Evolutionary conservation across 2,888 invertebrate genomes (phyloP).

Genomic region (Linnaemya vulpina): DNA sequence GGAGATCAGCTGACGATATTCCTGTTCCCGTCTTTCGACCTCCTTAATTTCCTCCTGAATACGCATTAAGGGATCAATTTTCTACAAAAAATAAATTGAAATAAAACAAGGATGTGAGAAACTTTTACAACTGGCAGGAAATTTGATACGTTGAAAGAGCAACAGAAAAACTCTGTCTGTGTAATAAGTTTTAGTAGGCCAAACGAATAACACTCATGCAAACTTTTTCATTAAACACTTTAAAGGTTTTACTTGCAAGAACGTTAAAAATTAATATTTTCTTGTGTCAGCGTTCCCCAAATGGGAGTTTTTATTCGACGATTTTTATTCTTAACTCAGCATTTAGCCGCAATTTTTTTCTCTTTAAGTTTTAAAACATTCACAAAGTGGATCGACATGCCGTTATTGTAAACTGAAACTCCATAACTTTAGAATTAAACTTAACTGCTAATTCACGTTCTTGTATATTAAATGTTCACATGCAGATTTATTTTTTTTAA

Average conservation of each 20-base stretch:
- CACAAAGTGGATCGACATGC: too few relatives aligned
- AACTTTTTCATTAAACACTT: constrained; percentile 53
- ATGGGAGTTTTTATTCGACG: neutral
- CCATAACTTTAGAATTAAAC: too few relatives aligned
- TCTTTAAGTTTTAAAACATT: too few relatives aligned
- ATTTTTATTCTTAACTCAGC: too few relatives aligned
- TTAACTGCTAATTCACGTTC: too few relatives aligned
- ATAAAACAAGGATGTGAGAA: constrained; percentile 2
- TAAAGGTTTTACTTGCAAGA: constrained; percentile 55
- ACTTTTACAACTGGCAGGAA: constrained; percentile 5
- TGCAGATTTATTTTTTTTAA: too few relatives aligned
- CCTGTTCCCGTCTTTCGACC: constrained; percentile 92
- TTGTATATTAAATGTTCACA: too few relatives aligned
- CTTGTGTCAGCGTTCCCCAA: too few relatives aligned
- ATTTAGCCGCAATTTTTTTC: too few relatives aligned
- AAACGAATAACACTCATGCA: neutral
- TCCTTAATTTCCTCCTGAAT: constrained; percentile 95
- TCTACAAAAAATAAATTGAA: constrained; percentile 82
- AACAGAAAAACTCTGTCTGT: neutral
- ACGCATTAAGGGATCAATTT: constrained; percentile 89
- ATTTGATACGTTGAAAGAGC: constrained; percentile 54
- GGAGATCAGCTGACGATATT: constrained; percentile 85
- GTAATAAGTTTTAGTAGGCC: constrained; percentile 26
- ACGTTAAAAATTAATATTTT: neutral
- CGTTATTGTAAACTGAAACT: too few relatives aligned